Evolutionary conservation across 2,113 vertebrate species (phyloP).

Genomic region (Crocuta crocuta): DNA sequence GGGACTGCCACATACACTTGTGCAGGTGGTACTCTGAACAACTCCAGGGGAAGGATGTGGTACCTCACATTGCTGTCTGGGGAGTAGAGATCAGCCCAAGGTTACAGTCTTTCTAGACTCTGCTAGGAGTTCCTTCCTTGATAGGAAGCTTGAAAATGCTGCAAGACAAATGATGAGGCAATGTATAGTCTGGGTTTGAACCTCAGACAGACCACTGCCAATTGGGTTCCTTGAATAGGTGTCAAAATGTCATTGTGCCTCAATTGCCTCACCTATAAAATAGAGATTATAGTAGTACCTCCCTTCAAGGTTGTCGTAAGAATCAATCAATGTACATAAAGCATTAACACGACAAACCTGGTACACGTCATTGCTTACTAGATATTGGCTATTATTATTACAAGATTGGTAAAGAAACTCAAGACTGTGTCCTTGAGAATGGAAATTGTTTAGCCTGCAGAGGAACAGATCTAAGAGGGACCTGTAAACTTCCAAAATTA

Average conservation of each 20-base stretch:
- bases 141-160: background rate
- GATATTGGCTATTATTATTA: background rate
- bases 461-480: background rate
- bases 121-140: background rate
- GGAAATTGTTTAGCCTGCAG: background rate
- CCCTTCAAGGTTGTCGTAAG: background rate
- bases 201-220: background rate
- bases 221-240: background rate
- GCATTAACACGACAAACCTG: background rate
- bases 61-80: background rate
- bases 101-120: background rate
- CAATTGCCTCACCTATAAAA: background rate
- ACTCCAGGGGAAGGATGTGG: background rate
- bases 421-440: background rate
- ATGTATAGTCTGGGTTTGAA: background rate
- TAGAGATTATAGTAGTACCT: background rate
- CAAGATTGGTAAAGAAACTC: background rate
- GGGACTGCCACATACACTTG: too few relatives aligned
- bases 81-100: background rate
- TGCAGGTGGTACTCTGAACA: background rate
- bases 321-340: background rate
- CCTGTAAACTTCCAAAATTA: background rate
- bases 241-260: background rate
- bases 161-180: background rate
- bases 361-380: background rate